Base-by-base conservation (phyloP, 1,140 invertebrate species). In the Colletes latitarsis region DNA sequence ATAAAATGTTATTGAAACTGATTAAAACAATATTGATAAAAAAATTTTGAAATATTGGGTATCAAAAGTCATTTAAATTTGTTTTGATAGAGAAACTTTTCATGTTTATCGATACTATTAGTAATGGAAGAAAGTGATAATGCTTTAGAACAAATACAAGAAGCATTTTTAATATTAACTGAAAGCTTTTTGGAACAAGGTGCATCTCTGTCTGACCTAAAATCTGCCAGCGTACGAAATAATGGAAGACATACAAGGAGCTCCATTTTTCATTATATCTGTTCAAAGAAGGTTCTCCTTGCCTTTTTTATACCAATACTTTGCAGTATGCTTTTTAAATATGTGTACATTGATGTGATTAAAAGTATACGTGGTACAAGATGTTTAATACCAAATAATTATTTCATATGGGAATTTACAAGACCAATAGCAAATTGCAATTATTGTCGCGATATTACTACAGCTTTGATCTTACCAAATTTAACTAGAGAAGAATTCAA, bases 371-470 rank as follows among this genome's bases (percentile, higher is more conserved):
- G 77, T 52, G 86, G 21, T 67, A 94, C 95, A 74, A 94, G 96
- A 86, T 98, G 97, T 92, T 90, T 97, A 68, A 86, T 98, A 85
- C 95, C 96, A 79, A 97, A 97, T 91, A 98, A 97, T 93, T 97
- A 96, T 88, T 93, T 98, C 62, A 93, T 97, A 49, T 97, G 96
- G 96, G 97, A 98, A 93, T 96, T 96, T 58, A 96, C 96, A 14
- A 93, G 97, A 77, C 97, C 97, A 15, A 94, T 96, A n/a, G 96
- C 96, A 8, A 95, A 97, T 90, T 98, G 97, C 90, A 93, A 94
- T 80, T 97, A 96, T 90, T 98, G 97, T 92, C 91, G 87, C 71
- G 91, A 93, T 72, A 93, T 96, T 17, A 91, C 95, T 74, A 90
- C 92, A 46, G 95, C 94, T 82, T 94, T 96, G 57, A 93, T 96